phyloP scores from a whole-genome alignment of 2,113 vertebrate species.

The Emberiza fucata region DNA sequence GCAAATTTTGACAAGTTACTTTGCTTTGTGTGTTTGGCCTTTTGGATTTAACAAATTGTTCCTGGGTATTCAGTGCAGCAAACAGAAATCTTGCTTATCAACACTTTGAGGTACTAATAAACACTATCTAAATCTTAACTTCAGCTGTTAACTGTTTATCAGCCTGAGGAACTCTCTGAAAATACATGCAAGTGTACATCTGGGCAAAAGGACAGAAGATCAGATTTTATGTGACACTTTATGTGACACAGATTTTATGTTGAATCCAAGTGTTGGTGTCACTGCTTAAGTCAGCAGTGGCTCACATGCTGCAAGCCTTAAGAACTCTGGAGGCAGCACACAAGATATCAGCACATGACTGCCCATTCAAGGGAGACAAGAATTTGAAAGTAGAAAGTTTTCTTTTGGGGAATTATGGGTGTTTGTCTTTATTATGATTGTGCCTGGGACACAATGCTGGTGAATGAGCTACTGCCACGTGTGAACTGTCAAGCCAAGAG shows the following conservation, averaged over 20 bases:
- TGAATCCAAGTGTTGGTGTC: neutral
- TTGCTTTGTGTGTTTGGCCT: neutral
- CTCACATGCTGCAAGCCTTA: neutral
- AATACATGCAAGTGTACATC: neutral
- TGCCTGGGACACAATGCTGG: neutral
- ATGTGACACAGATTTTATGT: neutral
- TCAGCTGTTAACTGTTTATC: neutral
- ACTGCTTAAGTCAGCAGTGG: neutral
- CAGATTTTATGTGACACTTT: neutral
- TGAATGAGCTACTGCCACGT: fast-evolving
- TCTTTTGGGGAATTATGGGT: fast-evolving
- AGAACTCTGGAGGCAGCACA: neutral
- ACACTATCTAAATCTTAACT: neutral
- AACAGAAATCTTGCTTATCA: neutral
- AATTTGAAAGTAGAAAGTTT: neutral
- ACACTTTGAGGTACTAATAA: neutral
- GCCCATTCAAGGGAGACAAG: neutral
- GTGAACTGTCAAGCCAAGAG: neutral
- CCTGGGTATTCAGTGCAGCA: neutral
- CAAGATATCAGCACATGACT: neutral
- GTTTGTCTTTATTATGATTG: neutral
- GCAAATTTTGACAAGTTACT: neutral
- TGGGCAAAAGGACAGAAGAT: neutral
- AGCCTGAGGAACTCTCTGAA: neutral
- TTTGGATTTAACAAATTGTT: neutral